Evolutionary conservation across 2,797 vertebrate genomes (phyloP).

Genomic region (Natrix natrix): DNA sequence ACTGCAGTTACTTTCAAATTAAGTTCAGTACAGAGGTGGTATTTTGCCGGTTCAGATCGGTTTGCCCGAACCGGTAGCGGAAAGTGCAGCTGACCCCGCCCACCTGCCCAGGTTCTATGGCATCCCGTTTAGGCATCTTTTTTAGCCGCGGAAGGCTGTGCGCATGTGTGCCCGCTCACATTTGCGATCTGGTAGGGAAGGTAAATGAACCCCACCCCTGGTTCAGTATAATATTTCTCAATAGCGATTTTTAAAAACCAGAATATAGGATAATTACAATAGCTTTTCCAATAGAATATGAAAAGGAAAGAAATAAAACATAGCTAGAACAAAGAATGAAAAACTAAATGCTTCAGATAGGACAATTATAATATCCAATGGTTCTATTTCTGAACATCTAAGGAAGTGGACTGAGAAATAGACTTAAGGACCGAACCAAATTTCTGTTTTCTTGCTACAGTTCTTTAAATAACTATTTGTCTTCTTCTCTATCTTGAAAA

Average conservation of each 20-base stretch:
- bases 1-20: not conserved
- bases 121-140: no score
- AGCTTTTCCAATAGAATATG: not conserved
- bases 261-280: not conserved
- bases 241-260: not conserved
- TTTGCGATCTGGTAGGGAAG: no score
- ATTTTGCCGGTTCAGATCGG: no score
- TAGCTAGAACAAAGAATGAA: not conserved
- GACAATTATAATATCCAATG: not conserved
- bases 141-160: no score
- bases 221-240: no score
- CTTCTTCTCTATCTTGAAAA: not conserved
- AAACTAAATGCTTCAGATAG: not conserved
- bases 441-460: not conserved
- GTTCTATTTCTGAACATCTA: not conserved
- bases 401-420: not conserved
- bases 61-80: no score
- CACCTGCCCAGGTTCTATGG: no score
- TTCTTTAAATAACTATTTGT: not conserved
- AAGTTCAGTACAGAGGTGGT: not conserved
- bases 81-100: no score
- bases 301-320: not conserved
- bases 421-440: not conserved
- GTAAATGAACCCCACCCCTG: no score
- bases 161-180: no score